Conservation (phyloP, 2,113 vertebrate species). For the Ictalurus furcatus region DNA sequence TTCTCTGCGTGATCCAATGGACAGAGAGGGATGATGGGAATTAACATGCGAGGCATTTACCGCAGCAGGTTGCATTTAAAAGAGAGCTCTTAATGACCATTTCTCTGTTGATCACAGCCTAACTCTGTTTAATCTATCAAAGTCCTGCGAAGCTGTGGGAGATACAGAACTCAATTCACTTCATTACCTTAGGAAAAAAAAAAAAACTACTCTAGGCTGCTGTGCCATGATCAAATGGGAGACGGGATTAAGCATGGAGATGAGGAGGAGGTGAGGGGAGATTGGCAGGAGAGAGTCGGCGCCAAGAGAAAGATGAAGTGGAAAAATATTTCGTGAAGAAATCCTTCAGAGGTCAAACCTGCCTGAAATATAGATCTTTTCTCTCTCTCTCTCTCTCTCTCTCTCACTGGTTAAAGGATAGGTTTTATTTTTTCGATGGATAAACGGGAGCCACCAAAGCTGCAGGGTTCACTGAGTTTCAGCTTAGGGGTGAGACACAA, state of each 20-base stretch:
- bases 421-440: slow-evolving; percentile 25
- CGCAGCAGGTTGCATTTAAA: slow-evolving; percentile 52
- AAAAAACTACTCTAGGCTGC: not conserved
- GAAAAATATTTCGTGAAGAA: slow-evolving; percentile 3
- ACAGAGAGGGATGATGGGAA: slow-evolving; percentile 53
- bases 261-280: slow-evolving; percentile 2
- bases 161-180: slow-evolving; percentile 49
- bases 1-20: slow-evolving; percentile 34
- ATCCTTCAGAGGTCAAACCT: slow-evolving; percentile 31
- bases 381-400: not conserved
- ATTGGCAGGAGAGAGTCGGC: not conserved
- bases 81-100: slow-evolving; percentile 55
- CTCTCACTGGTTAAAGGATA: not conserved
- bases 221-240: slow-evolving; percentile 45
- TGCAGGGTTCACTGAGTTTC: slow-evolving; percentile 35
- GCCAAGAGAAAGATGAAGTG: not conserved
- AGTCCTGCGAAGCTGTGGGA: slow-evolving; percentile 51
- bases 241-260: slow-evolving; percentile 40
- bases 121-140: slow-evolving; percentile 66
- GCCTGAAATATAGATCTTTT: slow-evolving; percentile 30
- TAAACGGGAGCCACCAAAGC: slow-evolving; percentile 16
- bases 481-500: slow-evolving; percentile 26
- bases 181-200: slow-evolving; percentile 53
- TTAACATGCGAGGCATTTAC: slow-evolving; percentile 61
- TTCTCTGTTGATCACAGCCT: slow-evolving; percentile 62